Percentiles rank a stretch among this genome's conserved stretches.
phyloP scores from a whole-genome alignment of 2,113 vertebrate genomes.

The Microtus oregoni region DNA sequence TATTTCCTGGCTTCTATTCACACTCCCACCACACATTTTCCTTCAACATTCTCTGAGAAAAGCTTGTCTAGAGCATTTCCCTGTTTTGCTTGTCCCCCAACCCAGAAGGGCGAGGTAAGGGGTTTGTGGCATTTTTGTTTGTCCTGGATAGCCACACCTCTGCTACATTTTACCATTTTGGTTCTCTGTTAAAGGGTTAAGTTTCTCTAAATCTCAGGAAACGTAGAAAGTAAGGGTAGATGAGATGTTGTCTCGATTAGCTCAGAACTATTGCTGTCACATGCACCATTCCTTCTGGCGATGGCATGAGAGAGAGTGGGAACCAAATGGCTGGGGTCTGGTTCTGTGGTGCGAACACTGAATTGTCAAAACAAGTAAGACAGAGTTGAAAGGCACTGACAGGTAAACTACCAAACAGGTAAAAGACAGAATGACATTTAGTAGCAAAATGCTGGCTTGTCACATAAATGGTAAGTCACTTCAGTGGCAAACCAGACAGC shows the following conservation, averaged over 20 bases:
- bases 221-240: not conserved
- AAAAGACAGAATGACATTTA: not conserved
- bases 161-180: not conserved
- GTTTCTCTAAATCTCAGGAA: not conserved
- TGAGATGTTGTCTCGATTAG: not conserved
- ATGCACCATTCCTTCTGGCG: fast-evolving
- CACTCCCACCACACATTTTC: not conserved
- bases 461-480: not conserved
- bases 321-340: not conserved
- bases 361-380: not conserved
- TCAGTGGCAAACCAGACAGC: not conserved
- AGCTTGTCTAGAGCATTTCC: not conserved
- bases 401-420: not conserved
- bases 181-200: not conserved
- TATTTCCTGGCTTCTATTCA: not conserved
- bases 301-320: not conserved
- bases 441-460: not conserved
- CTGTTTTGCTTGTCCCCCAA: not conserved
- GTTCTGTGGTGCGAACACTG: not conserved
- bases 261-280: not conserved
- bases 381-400: not conserved
- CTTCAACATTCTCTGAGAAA: slow-evolving; percentile 11
- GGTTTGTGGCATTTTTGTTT: not conserved
- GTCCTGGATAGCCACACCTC: not conserved
- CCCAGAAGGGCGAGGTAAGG: not conserved